Evolutionary conservation across 2,888 invertebrate species (phyloP).

Genomic region (Brenthis hecate): DNA sequence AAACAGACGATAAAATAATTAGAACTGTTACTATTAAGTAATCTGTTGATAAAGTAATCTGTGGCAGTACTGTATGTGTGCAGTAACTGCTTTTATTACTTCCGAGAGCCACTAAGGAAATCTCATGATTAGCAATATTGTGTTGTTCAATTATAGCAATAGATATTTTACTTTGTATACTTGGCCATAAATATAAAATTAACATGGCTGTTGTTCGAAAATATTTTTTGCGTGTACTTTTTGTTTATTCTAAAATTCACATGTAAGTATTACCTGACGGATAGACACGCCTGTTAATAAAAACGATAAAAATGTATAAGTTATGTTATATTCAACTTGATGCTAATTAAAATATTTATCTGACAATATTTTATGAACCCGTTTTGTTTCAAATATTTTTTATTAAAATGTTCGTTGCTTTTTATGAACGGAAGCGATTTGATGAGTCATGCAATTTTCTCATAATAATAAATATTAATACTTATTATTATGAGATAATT

Average conservation of each 20-base stretch:
- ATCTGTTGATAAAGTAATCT: too few species aligned
- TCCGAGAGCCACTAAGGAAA: too few species aligned
- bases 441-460: conserved; percentile 15
- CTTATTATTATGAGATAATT: neutral
- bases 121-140: too few species aligned
- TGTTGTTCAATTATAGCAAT: too few species aligned
- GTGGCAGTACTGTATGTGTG: too few species aligned
- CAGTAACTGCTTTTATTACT: too few species aligned
- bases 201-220: conserved; percentile 8
- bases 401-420: conserved; percentile 20
- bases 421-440: conserved; percentile 18
- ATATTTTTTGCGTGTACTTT: conserved; percentile 21
- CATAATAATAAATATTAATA: neutral
- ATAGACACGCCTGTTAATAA: conserved; percentile 28
- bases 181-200: neutral
- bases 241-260: conserved; percentile 26
- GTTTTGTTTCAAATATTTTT: conserved; percentile 22
- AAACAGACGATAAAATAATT: too few species aligned
- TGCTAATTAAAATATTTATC: conserved; percentile 34
- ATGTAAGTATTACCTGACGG: conserved; percentile 5
- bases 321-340: conserved; percentile 15
- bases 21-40: too few species aligned
- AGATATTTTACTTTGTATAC: too few species aligned
- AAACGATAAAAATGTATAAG: conserved; percentile 29
- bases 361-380: conserved; percentile 27